phyloP scores from a whole-genome alignment of 2,113 vertebrate species.

The Apistogramma diplotaenia region DNA sequence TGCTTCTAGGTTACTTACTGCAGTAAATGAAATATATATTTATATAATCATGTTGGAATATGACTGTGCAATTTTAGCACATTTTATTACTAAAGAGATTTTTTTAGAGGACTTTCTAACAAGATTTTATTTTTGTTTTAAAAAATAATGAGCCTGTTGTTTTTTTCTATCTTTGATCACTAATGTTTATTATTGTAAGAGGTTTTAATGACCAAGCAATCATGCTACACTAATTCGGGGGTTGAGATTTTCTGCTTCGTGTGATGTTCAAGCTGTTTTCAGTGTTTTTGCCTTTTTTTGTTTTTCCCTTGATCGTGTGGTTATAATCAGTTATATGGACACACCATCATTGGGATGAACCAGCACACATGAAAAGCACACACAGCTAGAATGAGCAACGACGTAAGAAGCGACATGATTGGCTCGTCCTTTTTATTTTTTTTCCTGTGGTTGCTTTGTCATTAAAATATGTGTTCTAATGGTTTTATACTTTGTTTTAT shows the following conservation, averaged over 20 bases:
- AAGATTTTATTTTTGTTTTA: neutral
- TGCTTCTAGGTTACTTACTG: neutral
- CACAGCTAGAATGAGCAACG: neutral
- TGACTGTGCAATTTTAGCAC: slow-evolving; percentile 40
- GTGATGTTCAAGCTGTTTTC: neutral
- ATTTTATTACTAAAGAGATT: neutral
- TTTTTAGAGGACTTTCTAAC: slow-evolving; percentile 1
- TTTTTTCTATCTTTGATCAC: slow-evolving; percentile 20
- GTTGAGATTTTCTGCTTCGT: neutral
- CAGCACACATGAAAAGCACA: neutral
- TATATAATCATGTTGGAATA: slow-evolving; percentile 32
- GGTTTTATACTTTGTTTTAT: slow-evolving; percentile 21
- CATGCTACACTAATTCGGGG: neutral
- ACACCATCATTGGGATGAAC: neutral
- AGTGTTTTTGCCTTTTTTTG: neutral
- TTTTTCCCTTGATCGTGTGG: slow-evolving; percentile 31
- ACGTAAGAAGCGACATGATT: neutral
- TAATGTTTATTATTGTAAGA: neutral
- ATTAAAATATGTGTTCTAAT: slow-evolving; percentile 1
- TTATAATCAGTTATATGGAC: slow-evolving; percentile 41
- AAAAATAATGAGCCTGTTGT: neutral
- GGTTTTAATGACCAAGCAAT: slow-evolving; percentile 23
- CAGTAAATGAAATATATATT: slow-evolving; percentile 20
- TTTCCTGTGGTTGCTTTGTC: neutral
- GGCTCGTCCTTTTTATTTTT: neutral